phyloP scores from a whole-genome alignment of 1,140 invertebrate species.

The Melanaphis sacchari region DNA sequence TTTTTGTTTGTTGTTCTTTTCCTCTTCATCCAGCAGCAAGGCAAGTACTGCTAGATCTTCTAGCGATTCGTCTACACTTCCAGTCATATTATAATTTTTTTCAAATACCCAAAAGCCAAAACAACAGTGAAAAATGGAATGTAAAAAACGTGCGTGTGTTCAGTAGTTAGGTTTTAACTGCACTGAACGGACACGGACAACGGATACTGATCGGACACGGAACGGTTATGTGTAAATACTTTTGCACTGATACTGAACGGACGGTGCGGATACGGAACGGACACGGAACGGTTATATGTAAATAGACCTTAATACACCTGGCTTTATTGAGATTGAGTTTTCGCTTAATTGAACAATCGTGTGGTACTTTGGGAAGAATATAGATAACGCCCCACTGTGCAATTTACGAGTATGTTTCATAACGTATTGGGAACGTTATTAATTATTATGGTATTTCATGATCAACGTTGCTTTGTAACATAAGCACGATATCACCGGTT shows the following conservation, averaged over 20 bases:
- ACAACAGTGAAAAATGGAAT: not conserved
- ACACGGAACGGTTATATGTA: not conserved
- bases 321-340: too few species aligned
- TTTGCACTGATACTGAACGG: too few species aligned
- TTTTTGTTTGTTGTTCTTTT: constrained; percentile 20
- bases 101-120: not conserved
- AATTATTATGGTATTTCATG: too few species aligned
- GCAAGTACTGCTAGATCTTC: not conserved
- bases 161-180: not conserved
- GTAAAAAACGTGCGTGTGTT: not conserved
- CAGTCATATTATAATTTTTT: not conserved
- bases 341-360: too few species aligned
- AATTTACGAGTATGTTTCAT: too few species aligned
- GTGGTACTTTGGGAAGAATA: too few species aligned
- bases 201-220: not conserved
- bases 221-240: not conserved
- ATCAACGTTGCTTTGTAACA: too few species aligned
- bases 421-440: too few species aligned
- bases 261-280: too few species aligned
- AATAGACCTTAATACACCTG: not conserved
- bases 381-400: too few species aligned
- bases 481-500: too few species aligned
- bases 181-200: not conserved
- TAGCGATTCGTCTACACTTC: not conserved
- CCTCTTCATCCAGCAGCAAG: not conserved